A percentile compares a stretch with the other conserved stretches of the same genome.
These are phyloP conservation scores for Oxyteleia sp. DNA, from an alignment of 2,888 invertebrate genomes.

Conservation along the genomic window DNA sequence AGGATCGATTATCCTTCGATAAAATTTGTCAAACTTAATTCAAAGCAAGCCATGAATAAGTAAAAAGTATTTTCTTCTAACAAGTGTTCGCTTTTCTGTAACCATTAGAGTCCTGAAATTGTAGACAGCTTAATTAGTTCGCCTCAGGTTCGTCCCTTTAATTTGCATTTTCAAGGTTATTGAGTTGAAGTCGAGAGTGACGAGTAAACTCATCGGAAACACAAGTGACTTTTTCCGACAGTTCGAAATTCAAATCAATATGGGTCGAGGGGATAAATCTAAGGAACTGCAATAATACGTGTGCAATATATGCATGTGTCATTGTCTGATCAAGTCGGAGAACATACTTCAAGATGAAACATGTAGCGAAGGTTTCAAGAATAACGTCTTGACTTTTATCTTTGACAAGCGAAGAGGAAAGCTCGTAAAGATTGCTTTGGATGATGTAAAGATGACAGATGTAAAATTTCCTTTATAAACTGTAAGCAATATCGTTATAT, in stretches of 20 bases:
- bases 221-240: slow-evolving; percentile 36
- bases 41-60: too few species aligned
- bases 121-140: too few species aligned
- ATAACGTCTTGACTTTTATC: slow-evolving; percentile 74
- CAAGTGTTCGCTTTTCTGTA: too few species aligned
- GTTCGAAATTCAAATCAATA: slow-evolving; percentile 60
- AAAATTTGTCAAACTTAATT: too few species aligned
- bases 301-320: slow-evolving; percentile 60
- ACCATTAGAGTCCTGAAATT: too few species aligned
- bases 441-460: slow-evolving; percentile 53
- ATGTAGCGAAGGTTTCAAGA: slow-evolving; percentile 67
- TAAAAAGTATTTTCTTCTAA: too few species aligned
- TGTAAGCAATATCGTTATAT: neutral
- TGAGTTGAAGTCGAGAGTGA: neutral
- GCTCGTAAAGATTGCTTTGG: slow-evolving; percentile 50
- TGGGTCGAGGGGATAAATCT: slow-evolving; percentile 61
- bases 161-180: slow-evolving; percentile 38
- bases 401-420: slow-evolving; percentile 55
- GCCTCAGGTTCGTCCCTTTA: too few species aligned
- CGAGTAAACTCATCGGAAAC: slow-evolving; percentile 7
- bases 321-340: slow-evolving; percentile 69
- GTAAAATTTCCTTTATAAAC: slow-evolving; percentile 30
- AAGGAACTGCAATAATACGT: slow-evolving; percentile 61
- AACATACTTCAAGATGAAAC: slow-evolving; percentile 62
- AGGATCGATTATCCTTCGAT: too few species aligned